A percentile compares a stretch with the other conserved stretches of the same genome.
These are phyloP conservation scores for Coleophora flavipennella DNA, from an alignment of 2,888 invertebrate genomes.

Conservation along the genomic window DNA sequence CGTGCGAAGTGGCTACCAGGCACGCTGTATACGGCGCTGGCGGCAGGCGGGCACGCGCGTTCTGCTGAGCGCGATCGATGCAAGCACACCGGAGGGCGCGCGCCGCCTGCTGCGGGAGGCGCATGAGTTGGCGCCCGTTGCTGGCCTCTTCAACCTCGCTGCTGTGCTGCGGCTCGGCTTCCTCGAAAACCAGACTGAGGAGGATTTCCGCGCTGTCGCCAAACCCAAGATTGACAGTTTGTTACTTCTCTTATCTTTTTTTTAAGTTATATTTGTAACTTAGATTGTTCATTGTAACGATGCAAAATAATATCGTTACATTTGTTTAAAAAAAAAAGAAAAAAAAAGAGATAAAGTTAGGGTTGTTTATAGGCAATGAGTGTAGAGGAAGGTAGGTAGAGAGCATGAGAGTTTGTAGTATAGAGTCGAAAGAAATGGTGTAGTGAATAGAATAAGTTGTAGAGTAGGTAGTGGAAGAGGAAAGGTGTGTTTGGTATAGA, in stretches of 20 bases:
- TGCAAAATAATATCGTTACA: too few relatives aligned
- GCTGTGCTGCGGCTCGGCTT: slow-evolving; percentile 91
- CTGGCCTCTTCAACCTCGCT: slow-evolving; percentile 95
- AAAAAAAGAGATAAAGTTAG: too few relatives aligned
- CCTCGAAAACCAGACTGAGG: slow-evolving; percentile 87
- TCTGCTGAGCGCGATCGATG: slow-evolving; percentile 51
- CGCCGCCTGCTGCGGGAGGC: slow-evolving; percentile 74
- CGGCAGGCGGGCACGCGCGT: slow-evolving; percentile 13
- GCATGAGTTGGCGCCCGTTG: slow-evolving; percentile 79
- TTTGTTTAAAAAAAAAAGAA: too few relatives aligned
- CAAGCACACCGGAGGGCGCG: slow-evolving; percentile 75
- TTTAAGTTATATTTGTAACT: too few relatives aligned
- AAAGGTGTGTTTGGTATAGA: too few relatives aligned
- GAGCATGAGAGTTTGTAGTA: too few relatives aligned
- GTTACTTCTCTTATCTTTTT: neutral
- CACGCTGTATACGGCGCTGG: slow-evolving; percentile 77
- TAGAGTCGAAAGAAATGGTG: too few relatives aligned
- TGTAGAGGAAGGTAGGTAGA: too few relatives aligned
- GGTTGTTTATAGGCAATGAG: too few relatives aligned
- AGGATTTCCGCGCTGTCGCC: slow-evolving; percentile 85
- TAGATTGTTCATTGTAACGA: too few relatives aligned
- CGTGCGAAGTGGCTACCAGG: slow-evolving; percentile 93
- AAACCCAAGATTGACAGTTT: slow-evolving; percentile 86
- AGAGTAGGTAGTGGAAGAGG: too few relatives aligned
- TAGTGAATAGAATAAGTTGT: too few relatives aligned